A percentile compares a stretch with the other conserved stretches of the same genome.
These are phyloP conservation scores for Drepanosiphum platanoidis DNA, from an alignment of 2,888 invertebrate genomes.

Conservation along the genomic window DNA sequence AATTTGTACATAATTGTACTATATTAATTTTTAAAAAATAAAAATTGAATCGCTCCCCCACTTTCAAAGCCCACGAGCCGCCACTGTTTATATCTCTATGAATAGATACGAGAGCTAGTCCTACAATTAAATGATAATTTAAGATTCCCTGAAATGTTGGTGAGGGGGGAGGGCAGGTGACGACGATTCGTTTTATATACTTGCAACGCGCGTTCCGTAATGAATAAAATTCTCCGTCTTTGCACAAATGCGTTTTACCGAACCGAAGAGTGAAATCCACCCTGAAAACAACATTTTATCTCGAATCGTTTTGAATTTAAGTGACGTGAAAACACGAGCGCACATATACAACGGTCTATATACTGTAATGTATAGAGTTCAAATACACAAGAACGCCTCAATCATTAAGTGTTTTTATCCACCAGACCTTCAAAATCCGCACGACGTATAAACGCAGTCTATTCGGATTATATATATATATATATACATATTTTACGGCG, in stretches of 20 bases:
- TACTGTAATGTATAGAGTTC: background rate
- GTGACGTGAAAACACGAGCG: background rate
- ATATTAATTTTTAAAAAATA: no score
- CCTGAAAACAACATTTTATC: slow-evolving; percentile 6
- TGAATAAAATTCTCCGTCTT: background rate
- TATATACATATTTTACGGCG: background rate
- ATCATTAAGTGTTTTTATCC: slow-evolving; percentile 36
- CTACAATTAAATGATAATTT: no score
- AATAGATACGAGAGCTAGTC: no score
- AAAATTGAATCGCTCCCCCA: no score
- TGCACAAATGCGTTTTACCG: background rate
- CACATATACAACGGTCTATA: background rate
- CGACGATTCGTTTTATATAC: background rate
- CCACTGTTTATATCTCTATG: no score
- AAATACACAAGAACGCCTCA: slow-evolving; percentile 18
- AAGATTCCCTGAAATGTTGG: no score
- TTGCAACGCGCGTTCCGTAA: no score
- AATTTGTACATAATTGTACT: no score
- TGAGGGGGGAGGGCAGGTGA: no score
- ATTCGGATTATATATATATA: background rate
- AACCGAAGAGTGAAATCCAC: background rate
- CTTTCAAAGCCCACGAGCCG: no score
- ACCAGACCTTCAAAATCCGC: slow-evolving; percentile 23
- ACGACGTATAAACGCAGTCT: background rate
- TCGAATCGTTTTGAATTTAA: slow-evolving; percentile 14